Percentiles rank a stretch among this genome's conserved stretches.
Evolutionary conservation across 2,888 invertebrate genomes (phyloP).

Genomic region (Parelbella ahira): DNA sequence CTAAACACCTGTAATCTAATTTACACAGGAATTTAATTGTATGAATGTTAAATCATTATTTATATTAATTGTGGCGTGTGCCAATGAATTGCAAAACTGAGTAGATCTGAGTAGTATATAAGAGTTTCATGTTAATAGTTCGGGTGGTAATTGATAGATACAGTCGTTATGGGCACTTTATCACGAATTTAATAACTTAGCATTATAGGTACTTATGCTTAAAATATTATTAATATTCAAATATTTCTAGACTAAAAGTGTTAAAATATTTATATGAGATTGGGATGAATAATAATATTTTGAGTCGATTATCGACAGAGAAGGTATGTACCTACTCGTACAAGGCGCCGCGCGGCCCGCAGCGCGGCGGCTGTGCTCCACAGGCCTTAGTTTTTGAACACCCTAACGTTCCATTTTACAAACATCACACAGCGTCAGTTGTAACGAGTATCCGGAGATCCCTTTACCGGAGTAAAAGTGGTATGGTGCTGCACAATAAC

Average conservation of each 20-base stretch:
- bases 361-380: too few relatives aligned
- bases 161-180: constrained; percentile 22
- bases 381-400: too few relatives aligned
- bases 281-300: too few relatives aligned
- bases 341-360: too few relatives aligned
- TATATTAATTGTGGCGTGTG: constrained; percentile 25
- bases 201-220: constrained; percentile 14
- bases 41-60: constrained; percentile 20
- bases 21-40: constrained; percentile 16
- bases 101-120: constrained; percentile 17
- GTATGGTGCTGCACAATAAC: too few relatives aligned
- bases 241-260: constrained; percentile 4
- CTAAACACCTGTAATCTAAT: constrained; percentile 19
- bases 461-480: too few relatives aligned
- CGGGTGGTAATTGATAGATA: constrained; percentile 18
- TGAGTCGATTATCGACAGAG: too few relatives aligned
- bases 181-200: constrained; percentile 20
- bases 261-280: too few relatives aligned
- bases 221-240: constrained; percentile 7
- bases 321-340: too few relatives aligned
- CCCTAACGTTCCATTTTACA: too few relatives aligned
- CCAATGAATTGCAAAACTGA: constrained; percentile 23
- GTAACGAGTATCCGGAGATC: too few relatives aligned
- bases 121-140: constrained; percentile 21
- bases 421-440: too few relatives aligned